Evolutionary conservation across 2,888 invertebrate species (phyloP), one percentile per base, ranked within the genome.

Genomic region (Aromia moschata): DNA sequence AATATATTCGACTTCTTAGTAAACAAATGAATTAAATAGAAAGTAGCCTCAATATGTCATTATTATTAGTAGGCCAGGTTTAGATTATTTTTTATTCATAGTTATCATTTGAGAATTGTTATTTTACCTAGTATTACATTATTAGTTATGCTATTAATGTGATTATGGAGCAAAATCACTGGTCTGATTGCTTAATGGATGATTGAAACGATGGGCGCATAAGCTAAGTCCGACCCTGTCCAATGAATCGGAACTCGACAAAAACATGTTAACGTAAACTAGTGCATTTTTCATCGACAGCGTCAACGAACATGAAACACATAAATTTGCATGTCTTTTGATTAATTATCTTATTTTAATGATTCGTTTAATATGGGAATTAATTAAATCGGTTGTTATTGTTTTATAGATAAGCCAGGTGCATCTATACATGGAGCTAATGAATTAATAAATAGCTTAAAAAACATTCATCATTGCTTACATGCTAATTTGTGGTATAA

Each of bases 371-470:
- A 58, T 49, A 49, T 31, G 33, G 25, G 45, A 44, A 58, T 62
- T 62, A 62, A 58, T 58, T 56, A 58, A 62, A 58, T 17, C 38
- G 30, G 41, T 47, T 40, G 56, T 62, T 58, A 58, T 58, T 53
- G 47, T 58, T 61, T 49, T 38, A 16, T 36, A 55, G 62, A 62
- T 62, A 58, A 61, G 47, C n/a, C n/a, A n/a, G 15, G 49, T 47
- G 43, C 30, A 58, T 47, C 58, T 52, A 33, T 55, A 43, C 58
- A 55, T 52, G 36, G 52, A 51, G 44, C 38, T 49, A 18, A 47
- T 31, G 55, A 55, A 47, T 56, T 56, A 41, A 52, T 56, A 30
- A 17, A 33, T 52, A 36, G 11, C 37, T 51, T 58, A 51, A 58
- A n/a, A 61, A 58, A 47, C 58, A 46, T 33, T 41, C 38, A 53